Conservation (phyloP, 2,113 vertebrate species). For the Semicossyphus pulcher region DNA sequence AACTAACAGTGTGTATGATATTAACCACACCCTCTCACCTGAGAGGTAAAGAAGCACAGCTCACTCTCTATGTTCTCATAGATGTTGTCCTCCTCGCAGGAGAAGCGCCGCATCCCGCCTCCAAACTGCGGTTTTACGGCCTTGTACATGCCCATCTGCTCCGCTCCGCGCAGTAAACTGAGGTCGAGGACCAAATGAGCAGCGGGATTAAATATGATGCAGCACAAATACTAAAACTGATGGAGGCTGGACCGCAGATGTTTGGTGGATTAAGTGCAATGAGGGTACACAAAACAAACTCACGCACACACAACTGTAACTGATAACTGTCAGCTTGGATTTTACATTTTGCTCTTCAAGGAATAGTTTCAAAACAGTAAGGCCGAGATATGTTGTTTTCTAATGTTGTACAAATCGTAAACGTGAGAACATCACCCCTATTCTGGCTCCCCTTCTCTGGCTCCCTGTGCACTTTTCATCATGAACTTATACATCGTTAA, state of each 20-base stretch:
- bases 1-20: background rate
- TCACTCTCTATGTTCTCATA: conserved; percentile 97
- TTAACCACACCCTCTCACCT: conserved; percentile 83
- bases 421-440: too few species aligned
- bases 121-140: conserved; percentile 93
- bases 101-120: conserved; percentile 90
- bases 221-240: background rate
- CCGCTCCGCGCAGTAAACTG: conserved; percentile 93
- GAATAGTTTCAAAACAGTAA: background rate
- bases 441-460: too few species aligned
- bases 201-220: conserved; percentile 34
- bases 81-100: conserved; percentile 97
- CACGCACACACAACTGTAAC: background rate
- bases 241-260: conserved; percentile 18
- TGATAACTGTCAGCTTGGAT: background rate
- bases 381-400: background rate
- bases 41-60: conserved; percentile 95
- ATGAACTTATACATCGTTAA: too few species aligned
- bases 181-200: conserved; percentile 17
- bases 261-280: conserved; percentile 22
- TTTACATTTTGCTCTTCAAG: background rate
- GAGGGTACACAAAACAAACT: conserved; percentile 8
- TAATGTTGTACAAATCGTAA: too few species aligned
- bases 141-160: conserved; percentile 93
- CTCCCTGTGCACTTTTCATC: too few species aligned